A percentile compares a stretch with the other conserved stretches of the same genome.
Evolutionary conservation across 2,113 vertebrate genomes (phyloP).

Genomic region (Euleptes europaea): DNA sequence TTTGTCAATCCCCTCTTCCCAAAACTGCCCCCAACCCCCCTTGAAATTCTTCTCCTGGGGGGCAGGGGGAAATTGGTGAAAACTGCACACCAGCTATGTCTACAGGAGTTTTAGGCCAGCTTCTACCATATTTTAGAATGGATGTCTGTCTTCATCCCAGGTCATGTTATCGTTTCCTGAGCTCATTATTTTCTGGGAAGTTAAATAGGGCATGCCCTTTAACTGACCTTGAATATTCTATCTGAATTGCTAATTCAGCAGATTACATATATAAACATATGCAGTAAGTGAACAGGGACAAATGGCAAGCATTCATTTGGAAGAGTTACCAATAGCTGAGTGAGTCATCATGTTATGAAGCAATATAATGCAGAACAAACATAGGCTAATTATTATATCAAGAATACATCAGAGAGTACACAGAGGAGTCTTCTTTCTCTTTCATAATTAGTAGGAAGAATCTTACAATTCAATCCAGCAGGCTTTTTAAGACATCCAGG

Average conservation of each 20-base stretch:
- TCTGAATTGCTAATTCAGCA: constrained; percentile 44
- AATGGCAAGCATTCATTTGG: constrained; percentile 44
- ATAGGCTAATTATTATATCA: neutral
- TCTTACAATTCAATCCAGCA: no score
- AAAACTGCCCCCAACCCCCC: no score
- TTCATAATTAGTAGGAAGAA: neutral
- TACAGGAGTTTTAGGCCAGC: no score
- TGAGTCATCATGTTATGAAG: constrained; percentile 20
- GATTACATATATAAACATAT: constrained; percentile 27
- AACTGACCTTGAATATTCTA: constrained; percentile 49
- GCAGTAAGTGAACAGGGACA: constrained; percentile 34
- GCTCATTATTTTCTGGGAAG: constrained; percentile 19
- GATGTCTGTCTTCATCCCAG: neutral
- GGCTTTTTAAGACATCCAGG: neutral
- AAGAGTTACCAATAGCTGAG: constrained; percentile 36
- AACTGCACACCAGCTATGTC: no score
- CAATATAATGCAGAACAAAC: neutral
- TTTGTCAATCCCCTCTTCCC: no score
- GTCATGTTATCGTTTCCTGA: constrained; percentile 39
- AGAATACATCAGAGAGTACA: neutral
- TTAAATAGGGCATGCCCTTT: constrained; percentile 38
- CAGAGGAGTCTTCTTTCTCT: constrained; percentile 7
- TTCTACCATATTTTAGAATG: no score
- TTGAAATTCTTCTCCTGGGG: no score
- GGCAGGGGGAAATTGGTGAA: no score